phyloP scores from a whole-genome alignment of 1,140 invertebrate genomes.

The Drosophila cardini region DNA sequence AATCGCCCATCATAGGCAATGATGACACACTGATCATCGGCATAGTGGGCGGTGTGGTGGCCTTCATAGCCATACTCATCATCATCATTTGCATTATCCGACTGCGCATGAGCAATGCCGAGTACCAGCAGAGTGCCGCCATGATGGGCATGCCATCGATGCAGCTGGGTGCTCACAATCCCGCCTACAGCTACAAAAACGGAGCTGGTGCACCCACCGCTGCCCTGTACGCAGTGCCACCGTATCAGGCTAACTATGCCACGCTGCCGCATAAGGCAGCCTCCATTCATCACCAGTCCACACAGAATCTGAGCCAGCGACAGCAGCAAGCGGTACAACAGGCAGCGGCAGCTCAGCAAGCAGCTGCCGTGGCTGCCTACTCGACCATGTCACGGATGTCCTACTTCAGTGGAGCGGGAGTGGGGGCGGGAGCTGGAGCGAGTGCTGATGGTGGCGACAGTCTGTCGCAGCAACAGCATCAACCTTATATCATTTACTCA shows the following conservation, averaged over 20 bases:
- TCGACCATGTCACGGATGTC: conserved; percentile 84
- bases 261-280: conserved; percentile 88
- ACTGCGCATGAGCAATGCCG: conserved; percentile 88
- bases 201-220: conserved; percentile 84
- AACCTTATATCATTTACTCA: conserved; percentile 84
- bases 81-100: conserved; percentile 95
- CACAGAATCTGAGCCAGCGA: conserved; percentile 86
- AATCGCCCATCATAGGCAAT: conserved; percentile 88
- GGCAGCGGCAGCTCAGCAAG: conserved; percentile 69
- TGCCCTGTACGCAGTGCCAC: conserved; percentile 85
- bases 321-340: conserved; percentile 82
- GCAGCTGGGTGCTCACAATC: conserved; percentile 85
- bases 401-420: conserved; percentile 74
- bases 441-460: conserved; percentile 66
- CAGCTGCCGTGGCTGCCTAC: conserved; percentile 80
- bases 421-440: conserved; percentile 13
- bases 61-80: conserved; percentile 94
- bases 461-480: conserved; percentile 67
- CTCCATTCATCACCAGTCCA: conserved; percentile 81
- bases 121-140: conserved; percentile 88
- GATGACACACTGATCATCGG: conserved; percentile 96
- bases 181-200: conserved; percentile 85
- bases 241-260: conserved; percentile 86
- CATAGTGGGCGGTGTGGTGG: conserved; percentile 95
- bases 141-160: conserved; percentile 86